These are phyloP conservation scores for Mimas tiliae DNA, from an alignment of 2,888 invertebrate genomes.

Conservation along the genomic window DNA sequence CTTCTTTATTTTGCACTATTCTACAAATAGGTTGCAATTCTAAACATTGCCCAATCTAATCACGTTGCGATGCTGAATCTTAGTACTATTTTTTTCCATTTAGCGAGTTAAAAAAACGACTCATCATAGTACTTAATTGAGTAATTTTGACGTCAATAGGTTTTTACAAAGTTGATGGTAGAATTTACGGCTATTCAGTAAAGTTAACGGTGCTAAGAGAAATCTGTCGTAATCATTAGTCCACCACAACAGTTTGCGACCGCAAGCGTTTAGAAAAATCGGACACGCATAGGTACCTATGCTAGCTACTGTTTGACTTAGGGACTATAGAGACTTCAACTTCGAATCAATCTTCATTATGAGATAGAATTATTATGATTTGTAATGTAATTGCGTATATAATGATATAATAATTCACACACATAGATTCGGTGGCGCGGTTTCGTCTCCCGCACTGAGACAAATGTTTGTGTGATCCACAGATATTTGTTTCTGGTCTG, in stretches of 20 bases:
- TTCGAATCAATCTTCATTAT: neutral
- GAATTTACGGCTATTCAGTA: neutral
- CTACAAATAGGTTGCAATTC: no score
- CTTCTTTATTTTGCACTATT: no score
- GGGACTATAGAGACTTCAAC: no score
- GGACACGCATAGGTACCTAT: neutral
- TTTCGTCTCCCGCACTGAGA: no score
- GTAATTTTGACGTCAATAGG: neutral
- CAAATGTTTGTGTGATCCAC: no score
- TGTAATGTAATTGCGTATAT: neutral
- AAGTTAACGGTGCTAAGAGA: conserved; percentile 5
- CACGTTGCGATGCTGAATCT: no score
- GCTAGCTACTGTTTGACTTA: no score
- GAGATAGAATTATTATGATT: neutral
- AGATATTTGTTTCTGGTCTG: no score
- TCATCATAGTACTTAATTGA: neutral
- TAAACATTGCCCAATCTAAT: no score
- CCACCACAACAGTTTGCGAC: conserved; percentile 15
- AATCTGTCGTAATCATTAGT: conserved; percentile 17
- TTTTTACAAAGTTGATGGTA: neutral
- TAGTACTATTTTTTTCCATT: neutral
- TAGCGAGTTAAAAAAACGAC: neutral
- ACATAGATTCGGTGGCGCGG: no score
- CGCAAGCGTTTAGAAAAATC: conserved; percentile 5
- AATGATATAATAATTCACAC: neutral